These are phyloP conservation scores for Drosophila mauritiana DNA, from an alignment of 1,140 invertebrate species.

Conservation along the genomic window DNA sequence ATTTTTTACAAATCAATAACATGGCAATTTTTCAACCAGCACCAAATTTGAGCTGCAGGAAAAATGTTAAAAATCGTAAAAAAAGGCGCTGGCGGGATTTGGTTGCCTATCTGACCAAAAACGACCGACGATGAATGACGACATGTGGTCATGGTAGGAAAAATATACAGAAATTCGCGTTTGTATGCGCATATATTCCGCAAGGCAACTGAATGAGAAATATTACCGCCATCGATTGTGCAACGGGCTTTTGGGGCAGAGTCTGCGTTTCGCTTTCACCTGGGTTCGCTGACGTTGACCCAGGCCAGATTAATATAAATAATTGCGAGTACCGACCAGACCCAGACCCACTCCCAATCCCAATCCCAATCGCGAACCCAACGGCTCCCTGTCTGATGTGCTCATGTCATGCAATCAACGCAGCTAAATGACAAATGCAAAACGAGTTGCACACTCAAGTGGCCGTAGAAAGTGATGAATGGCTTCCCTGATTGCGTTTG, in stretches of 20 bases:
- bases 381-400: slow-evolving; percentile 58
- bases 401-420: slow-evolving; percentile 76
- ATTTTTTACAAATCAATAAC: slow-evolving; percentile 29
- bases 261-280: slow-evolving; percentile 64
- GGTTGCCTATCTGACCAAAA: slow-evolving; percentile 40
- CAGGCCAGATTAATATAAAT: slow-evolving; percentile 78
- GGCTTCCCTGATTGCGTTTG: slow-evolving; percentile 42
- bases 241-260: slow-evolving; percentile 59
- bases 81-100: slow-evolving; percentile 47
- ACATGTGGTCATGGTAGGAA: slow-evolving; percentile 58
- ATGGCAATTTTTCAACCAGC: slow-evolving; percentile 48
- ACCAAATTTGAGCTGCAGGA: slow-evolving; percentile 38
- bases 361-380: slow-evolving; percentile 9
- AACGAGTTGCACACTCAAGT: slow-evolving; percentile 63
- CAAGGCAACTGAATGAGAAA: slow-evolving; percentile 54
- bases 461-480: slow-evolving; percentile 65
- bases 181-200: slow-evolving; percentile 20
- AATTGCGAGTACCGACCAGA: slow-evolving; percentile 57
- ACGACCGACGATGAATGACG: slow-evolving; percentile 29
- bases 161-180: slow-evolving; percentile 49
- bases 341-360: slow-evolving; percentile 14
- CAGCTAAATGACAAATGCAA: slow-evolving; percentile 71
- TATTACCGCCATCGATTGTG: slow-evolving; percentile 70
- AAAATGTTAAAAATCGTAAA: slow-evolving; percentile 23
- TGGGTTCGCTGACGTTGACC: slow-evolving; percentile 54